These are phyloP conservation scores for Alligator sinensis DNA, from an alignment of 2,113 vertebrate genomes.

Conservation along the genomic window DNA sequence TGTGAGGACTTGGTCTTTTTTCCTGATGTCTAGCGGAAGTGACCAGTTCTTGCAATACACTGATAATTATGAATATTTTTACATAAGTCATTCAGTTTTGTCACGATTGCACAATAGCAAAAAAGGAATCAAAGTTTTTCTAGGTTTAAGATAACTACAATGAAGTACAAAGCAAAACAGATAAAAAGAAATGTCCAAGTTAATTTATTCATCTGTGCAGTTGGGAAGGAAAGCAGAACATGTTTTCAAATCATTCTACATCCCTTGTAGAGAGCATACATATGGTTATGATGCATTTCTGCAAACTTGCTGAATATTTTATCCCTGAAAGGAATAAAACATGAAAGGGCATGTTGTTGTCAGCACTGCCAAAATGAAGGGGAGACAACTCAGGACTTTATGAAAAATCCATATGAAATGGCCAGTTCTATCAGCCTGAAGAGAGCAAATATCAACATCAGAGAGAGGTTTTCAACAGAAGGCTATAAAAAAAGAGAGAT, in stretches of 20 bases:
- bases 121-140: neutral
- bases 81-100: neutral
- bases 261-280: neutral
- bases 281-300: conserved; percentile 37
- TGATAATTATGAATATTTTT: neutral
- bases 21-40: neutral
- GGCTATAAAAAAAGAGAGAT: neutral
- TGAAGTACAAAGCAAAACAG: neutral
- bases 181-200: neutral
- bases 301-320: conserved; percentile 48
- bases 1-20: neutral
- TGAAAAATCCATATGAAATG: neutral
- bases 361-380: neutral
- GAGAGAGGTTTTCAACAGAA: neutral
- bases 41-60: neutral
- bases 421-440: neutral
- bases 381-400: neutral
- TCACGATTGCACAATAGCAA: neutral
- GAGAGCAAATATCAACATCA: neutral
- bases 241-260: conserved; percentile 30
- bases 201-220: conserved; percentile 17
- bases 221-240: neutral
- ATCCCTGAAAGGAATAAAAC: conserved; percentile 16
- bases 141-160: neutral
- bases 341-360: neutral